These are phyloP conservation scores for Acromyrmex charruanus DNA, from an alignment of 1,140 invertebrate genomes.

Conservation along the genomic window DNA sequence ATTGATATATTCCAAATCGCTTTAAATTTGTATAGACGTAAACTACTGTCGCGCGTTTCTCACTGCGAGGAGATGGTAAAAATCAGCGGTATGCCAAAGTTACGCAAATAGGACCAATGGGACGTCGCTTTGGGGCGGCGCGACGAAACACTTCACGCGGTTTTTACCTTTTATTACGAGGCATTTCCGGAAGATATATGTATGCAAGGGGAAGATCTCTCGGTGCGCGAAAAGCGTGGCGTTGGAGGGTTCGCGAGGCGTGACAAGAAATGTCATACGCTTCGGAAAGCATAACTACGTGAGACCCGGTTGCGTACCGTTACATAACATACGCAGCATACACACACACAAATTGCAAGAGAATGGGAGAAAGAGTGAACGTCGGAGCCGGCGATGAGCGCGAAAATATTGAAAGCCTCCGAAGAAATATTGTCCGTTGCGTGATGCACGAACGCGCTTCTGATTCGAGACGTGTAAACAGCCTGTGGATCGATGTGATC, in stretches of 20 bases:
- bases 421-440: constrained; percentile 71
- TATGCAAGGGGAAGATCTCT: constrained; percentile 62
- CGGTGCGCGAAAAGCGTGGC: constrained; percentile 32
- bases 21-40: background rate
- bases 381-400: constrained; percentile 50
- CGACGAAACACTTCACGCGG: constrained; percentile 69
- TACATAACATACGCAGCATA: constrained; percentile 10
- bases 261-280: constrained; percentile 85
- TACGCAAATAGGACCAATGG: constrained; percentile 55
- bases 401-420: constrained; percentile 74
- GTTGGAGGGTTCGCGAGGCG: constrained; percentile 77
- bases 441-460: constrained; percentile 71
- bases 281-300: constrained; percentile 80
- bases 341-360: background rate
- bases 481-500: constrained; percentile 43
- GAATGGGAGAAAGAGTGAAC: background rate
- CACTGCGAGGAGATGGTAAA: background rate
- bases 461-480: constrained; percentile 72
- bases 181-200: constrained; percentile 76
- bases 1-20: background rate
- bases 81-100: constrained; percentile 15
- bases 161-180: constrained; percentile 80
- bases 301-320: constrained; percentile 68
- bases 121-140: constrained; percentile 45
- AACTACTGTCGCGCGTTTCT: background rate